A percentile compares a stretch with the other conserved stretches of the same genome.
These are phyloP conservation scores for Temnothorax unifasciatus DNA, from an alignment of 2,888 invertebrate species.

Conservation along the genomic window DNA sequence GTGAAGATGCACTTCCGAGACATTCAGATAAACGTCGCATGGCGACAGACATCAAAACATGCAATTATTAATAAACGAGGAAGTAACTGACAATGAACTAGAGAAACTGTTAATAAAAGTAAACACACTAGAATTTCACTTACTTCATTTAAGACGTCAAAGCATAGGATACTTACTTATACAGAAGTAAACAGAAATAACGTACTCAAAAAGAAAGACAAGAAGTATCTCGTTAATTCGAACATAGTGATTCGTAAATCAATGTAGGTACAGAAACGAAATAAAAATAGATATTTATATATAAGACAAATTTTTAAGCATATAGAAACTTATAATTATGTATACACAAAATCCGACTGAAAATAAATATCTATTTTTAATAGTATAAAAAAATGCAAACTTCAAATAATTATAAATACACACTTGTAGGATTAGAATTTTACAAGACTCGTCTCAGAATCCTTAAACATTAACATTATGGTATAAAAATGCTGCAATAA, in stretches of 20 bases:
- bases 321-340: not conserved
- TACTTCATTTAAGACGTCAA: not conserved
- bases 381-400: not conserved
- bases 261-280: not conserved
- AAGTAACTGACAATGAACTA: not conserved
- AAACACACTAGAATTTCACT: not conserved
- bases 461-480: not conserved
- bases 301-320: not conserved
- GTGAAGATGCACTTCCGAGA: conserved; percentile 50
- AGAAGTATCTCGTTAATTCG: not conserved
- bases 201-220: not conserved
- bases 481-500: not conserved
- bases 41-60: not conserved
- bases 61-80: not conserved
- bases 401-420: conserved; percentile 12
- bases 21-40: conserved; percentile 24
- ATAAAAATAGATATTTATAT: not conserved
- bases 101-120: not conserved
- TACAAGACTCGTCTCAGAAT: not conserved
- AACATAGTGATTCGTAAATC: not conserved
- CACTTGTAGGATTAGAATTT: not conserved
- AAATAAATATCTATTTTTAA: not conserved
- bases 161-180: not conserved
- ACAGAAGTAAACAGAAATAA: not conserved
- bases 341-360: not conserved